Evolutionary conservation across 2,888 invertebrate species (phyloP), one percentile per base, ranked within the genome.

Genomic region (Meloe dianella): DNA sequence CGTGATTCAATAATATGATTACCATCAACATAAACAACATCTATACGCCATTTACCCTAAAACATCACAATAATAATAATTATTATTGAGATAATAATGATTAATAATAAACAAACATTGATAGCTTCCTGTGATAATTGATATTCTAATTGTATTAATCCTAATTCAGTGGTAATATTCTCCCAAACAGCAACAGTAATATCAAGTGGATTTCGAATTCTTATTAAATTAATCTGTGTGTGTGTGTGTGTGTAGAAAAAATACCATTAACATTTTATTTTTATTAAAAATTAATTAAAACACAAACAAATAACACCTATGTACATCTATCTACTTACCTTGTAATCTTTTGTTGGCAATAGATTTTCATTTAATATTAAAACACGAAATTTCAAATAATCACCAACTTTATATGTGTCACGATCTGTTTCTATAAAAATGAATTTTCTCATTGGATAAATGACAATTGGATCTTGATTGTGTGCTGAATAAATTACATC

Each of bases 151-250:
- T 90, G 90, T 0, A 86, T 87, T 60, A 92, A 80, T 3, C 92
- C 92, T 24, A 87, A 84, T 67, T 88, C 84, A 0, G 88, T 87
- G 54, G 85, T 86, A 2, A 89, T 83, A 59, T 87, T 86, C 27
- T 83, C 82, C 92, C 92, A 92, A 72, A 90, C 87, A 0, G 87
- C 87, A 0, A 90, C 88, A 6, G 88, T 85, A 0, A 89, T 85
- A 1, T 88, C 89, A 0, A 86, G 82, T 0, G 92, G 91, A 72
- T 90, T 90, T 80, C 90, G 88, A 14, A 91, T 85, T 87, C 88
- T 89, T 60, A 91, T 84, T 77, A 89, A 87, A 20, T 88, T 85
- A 70, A 91, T 86, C 91, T 91, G 65, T 64, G 27, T 27, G 27
- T n/a, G n/a, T n/a, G 27, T 27, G 27, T 27, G 4, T 27, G 4